Evolutionary conservation across 2,888 invertebrate species (phyloP).

Genomic region (Nomada goodeniana): DNA sequence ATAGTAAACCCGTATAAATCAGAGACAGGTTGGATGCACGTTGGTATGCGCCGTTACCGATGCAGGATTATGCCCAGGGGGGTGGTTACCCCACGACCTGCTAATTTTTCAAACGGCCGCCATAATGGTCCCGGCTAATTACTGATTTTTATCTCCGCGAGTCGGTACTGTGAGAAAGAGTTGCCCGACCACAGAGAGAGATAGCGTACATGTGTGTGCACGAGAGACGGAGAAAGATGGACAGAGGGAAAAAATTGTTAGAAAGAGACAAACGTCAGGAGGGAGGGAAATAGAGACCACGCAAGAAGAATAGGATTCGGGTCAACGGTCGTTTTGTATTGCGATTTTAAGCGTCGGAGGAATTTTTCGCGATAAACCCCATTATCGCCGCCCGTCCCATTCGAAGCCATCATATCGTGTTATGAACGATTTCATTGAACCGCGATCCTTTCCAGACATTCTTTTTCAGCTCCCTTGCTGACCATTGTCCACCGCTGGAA

Average conservation of each 20-base stretch:
- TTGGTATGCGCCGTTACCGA: conserved; percentile 76
- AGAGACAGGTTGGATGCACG: conserved; percentile 82
- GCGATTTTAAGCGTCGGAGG: conserved; percentile 51
- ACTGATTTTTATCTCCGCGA: conserved; percentile 83
- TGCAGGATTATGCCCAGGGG: conserved; percentile 82
- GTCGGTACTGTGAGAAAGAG: conserved; percentile 68
- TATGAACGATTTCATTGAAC: conserved; percentile 28
- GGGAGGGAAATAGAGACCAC: not conserved
- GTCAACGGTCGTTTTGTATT: conserved; percentile 54
- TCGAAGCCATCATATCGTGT: conserved; percentile 15
- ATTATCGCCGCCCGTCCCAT: conserved; percentile 22
- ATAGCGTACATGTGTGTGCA: not conserved
- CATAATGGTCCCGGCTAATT: conserved; percentile 84
- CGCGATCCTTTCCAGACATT: not conserved
- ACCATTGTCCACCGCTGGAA: too few relatives aligned
- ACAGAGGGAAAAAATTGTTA: conserved; percentile 2
- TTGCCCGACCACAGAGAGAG: conserved; percentile 15
- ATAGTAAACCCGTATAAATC: conserved; percentile 84
- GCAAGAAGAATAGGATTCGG: conserved; percentile 60
- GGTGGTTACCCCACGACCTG: conserved; percentile 82
- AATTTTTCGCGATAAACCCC: conserved; percentile 47
- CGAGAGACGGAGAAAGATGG: too few relatives aligned
- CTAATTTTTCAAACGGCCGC: conserved; percentile 84
- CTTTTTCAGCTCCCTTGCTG: not conserved
- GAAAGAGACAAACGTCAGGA: conserved; percentile 5